phyloP scores from a whole-genome alignment of 2,113 vertebrate species.

The Chaetorhynchus papuensis region DNA sequence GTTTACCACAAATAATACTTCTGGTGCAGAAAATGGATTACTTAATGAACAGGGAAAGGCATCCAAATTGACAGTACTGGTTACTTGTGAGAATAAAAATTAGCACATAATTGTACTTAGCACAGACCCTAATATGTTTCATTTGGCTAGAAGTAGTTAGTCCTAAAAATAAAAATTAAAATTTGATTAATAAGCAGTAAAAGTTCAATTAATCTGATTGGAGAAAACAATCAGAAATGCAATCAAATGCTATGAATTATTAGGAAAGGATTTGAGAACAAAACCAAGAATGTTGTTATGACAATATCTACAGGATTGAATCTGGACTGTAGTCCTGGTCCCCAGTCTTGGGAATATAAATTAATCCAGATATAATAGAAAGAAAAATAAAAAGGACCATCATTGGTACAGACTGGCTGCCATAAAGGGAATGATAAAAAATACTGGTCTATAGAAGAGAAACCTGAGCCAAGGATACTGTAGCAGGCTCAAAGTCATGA shows the following conservation, averaged over 20 bases:
- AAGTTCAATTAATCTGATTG: not conserved
- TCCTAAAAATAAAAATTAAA: not conserved
- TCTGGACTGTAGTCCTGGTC: not conserved
- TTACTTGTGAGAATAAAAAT: not conserved
- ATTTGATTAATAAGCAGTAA: not conserved
- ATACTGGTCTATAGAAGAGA: not conserved
- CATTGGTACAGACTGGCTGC: not conserved
- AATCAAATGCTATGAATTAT: not conserved
- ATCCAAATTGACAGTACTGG: not conserved
- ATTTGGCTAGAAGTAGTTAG: not conserved
- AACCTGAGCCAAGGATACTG: not conserved
- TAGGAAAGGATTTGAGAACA: not conserved
- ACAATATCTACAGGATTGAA: not conserved
- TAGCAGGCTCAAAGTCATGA: not conserved
- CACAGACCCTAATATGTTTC: not conserved
- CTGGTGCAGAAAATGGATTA: not conserved
- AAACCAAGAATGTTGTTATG: not conserved
- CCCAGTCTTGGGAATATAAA: not conserved
- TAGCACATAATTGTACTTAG: not conserved
- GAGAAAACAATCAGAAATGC: not conserved
- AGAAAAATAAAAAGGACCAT: not conserved
- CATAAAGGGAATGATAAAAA: not conserved
- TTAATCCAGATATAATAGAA: not conserved
- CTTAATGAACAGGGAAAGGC: not conserved
- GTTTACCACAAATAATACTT: not conserved